Conservation (phyloP, 2,113 vertebrate species). For the Plecturocebus donacophilus region DNA sequence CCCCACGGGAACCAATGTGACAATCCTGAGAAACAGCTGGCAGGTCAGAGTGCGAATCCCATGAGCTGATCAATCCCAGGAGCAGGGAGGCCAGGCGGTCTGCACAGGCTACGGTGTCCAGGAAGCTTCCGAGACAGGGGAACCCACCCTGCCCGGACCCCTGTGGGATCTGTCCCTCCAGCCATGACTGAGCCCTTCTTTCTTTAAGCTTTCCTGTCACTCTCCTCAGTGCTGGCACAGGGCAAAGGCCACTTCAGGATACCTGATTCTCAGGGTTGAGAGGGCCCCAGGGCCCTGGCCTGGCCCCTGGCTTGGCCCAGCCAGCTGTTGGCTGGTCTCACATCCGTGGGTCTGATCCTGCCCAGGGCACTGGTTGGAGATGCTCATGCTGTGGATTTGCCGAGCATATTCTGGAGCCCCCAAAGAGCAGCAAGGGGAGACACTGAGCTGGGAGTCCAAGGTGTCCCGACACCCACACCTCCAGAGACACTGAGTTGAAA, state of each 20-base stretch:
- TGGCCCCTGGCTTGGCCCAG: too few species aligned
- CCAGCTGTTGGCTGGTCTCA: neutral
- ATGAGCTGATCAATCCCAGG: neutral
- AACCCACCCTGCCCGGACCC: accelerated
- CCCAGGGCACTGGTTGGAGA: neutral
- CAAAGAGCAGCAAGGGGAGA: neutral
- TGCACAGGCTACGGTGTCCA: accelerated
- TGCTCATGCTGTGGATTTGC: accelerated
- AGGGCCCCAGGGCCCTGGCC: neutral
- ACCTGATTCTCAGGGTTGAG: accelerated
- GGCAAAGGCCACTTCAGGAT: neutral
- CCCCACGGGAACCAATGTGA: neutral
- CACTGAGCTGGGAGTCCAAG: neutral
- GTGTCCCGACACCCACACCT: neutral
- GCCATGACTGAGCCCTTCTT: neutral
- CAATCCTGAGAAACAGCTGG: neutral
- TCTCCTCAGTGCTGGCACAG: neutral
- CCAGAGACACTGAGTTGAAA: neutral
- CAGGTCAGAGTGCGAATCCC: neutral
- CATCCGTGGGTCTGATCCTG: neutral
- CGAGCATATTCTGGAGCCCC: accelerated
- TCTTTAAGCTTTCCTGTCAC: neutral
- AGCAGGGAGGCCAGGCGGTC: neutral
- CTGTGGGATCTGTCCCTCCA: neutral
- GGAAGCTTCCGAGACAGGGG: neutral